Evolutionary conservation across 2,888 invertebrate species (phyloP), one percentile per base, ranked within the genome.

Genomic region (Rhagonycha fulva): DNA sequence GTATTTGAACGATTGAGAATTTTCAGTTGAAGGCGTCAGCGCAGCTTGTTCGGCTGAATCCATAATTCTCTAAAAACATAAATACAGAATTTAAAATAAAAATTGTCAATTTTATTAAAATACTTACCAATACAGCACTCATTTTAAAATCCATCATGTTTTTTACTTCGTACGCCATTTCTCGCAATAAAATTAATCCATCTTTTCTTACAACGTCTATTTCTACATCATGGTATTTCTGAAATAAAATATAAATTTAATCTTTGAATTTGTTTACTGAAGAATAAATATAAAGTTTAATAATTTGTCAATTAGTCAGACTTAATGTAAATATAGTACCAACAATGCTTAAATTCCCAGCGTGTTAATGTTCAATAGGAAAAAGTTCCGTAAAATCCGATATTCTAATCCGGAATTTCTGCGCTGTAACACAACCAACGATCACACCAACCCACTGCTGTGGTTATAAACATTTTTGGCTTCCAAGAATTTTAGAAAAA

Each of bases 71-170:
- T 97, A 89, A 23, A 88, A 71, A 80, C 76, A 71, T 63, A 10
- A 19, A 19, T 19, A 19, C n/a, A 47, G 4, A 32, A n/a, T 9
- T 3, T 12, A 1, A n/a, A n/a, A 9, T 5, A 1, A n/a, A n/a
- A 32, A 32, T 63, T 10, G 14, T 63, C 0, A 23, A n/a, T 12
- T 70, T 62, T 26, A 32, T 0, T 3, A 28, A 12, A 19, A 0
- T 69, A 90, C 92, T 93, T 88, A 96, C 97, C 95, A 95, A 94
- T 73, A 97, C 96, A 30, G 96, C 95, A 86, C 95, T 95, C 88
- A 94, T 95, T 89, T 96, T 96, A 89, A 96, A 95, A 87, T 96
- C 96, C 94, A 96, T 94, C 92, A 97, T 95, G 87, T 95, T 96
- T 88, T 96, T 96, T 72, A 98, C 96, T 88, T 97, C 96, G 0